phyloP scores from a whole-genome alignment of 2,113 vertebrate genomes.

The Pedetes capensis region DNA sequence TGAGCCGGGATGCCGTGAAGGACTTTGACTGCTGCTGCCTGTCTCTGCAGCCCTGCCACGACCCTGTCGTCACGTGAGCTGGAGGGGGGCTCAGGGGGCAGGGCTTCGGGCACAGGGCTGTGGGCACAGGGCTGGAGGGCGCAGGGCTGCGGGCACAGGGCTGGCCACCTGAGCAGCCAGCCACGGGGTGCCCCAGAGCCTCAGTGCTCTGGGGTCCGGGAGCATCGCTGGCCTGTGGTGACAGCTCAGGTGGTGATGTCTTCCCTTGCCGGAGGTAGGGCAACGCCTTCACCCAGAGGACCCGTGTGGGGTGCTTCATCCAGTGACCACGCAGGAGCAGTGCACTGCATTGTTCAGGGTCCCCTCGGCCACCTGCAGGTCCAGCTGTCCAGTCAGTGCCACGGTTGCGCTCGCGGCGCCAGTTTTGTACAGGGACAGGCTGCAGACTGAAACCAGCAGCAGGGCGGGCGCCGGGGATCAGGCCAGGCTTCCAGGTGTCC shows the following conservation, averaged over 20 bases:
- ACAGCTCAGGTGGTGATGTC: accelerated
- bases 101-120: not conserved
- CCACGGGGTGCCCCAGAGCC: no score
- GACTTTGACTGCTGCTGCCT: conserved; percentile 96
- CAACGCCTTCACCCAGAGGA: not conserved
- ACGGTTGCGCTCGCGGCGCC: not conserved
- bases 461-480: no score
- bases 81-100: not conserved
- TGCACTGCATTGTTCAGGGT: not conserved
- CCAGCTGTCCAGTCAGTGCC: not conserved
- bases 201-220: not conserved
- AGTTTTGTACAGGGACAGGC: not conserved
- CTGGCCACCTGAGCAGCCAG: not conserved
- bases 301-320: not conserved
- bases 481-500: no score
- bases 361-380: not conserved
- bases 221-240: accelerated
- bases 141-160: accelerated
- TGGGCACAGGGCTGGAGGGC: no score
- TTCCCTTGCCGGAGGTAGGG: not conserved
- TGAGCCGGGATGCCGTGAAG: conserved; percentile 93
- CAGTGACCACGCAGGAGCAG: no score
- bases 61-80: conserved; percentile 91
- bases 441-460: not conserved
- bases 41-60: conserved; percentile 91